These are phyloP conservation scores for Oncorhynchus tshawytscha DNA, from an alignment of 2,113 vertebrate genomes.

Conservation along the genomic window DNA sequence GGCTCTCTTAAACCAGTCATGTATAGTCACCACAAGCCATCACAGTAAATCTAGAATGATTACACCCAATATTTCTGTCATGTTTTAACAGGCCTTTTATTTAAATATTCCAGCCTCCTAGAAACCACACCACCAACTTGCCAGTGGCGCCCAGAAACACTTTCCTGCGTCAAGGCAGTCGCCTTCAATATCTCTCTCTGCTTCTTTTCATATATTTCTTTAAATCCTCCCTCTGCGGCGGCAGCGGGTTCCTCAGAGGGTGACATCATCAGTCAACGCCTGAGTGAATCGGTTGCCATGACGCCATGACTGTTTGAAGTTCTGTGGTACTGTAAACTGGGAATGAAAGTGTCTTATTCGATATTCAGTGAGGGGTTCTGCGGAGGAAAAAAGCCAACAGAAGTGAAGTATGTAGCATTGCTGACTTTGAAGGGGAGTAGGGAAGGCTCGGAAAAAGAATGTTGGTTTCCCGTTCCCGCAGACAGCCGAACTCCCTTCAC, in stretches of 20 bases:
- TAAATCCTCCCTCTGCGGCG: conserved; percentile 41
- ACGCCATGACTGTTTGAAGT: no score
- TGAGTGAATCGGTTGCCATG: no score
- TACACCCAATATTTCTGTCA: conserved; percentile 67
- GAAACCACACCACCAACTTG: conserved; percentile 44
- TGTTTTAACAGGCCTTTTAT: conserved; percentile 66
- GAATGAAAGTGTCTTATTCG: conserved; percentile 35
- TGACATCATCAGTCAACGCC: conserved; percentile 58
- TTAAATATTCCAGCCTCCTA: conserved; percentile 52
- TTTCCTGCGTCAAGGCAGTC: conserved; percentile 57
- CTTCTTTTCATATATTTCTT: conserved; percentile 38
- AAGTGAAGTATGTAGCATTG: no score
- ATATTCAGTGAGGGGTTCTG: no score
- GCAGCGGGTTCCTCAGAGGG: conserved; percentile 51
- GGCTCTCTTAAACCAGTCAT: conserved; percentile 30
- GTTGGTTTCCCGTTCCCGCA: conserved; percentile 31
- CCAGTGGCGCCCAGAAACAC: conserved; percentile 48
- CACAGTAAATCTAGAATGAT: conserved; percentile 57
- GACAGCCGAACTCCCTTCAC: conserved; percentile 19
- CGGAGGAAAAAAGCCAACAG: no score
- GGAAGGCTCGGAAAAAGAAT: conserved; percentile 38
- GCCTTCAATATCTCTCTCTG: conserved; percentile 52
- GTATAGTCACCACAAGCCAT: conserved; percentile 45
- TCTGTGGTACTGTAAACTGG: conserved; percentile 41
- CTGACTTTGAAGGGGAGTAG: conserved; percentile 21